Conservation (phyloP, 2,888 invertebrate species). For the Lithosia quadra region DNA sequence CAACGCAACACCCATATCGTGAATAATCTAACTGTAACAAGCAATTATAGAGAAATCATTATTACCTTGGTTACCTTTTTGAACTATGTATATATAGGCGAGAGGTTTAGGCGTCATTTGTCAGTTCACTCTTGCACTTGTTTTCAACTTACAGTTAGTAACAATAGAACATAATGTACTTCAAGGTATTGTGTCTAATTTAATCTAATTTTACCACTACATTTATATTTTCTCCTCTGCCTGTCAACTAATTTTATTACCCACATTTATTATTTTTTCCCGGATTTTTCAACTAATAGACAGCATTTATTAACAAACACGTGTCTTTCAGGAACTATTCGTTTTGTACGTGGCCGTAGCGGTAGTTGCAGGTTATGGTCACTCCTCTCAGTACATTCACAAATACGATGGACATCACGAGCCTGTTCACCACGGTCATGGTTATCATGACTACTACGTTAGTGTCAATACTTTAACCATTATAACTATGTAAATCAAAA, state of each 20-base stretch:
- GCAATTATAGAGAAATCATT: slow-evolving; percentile 31
- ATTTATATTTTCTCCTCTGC: no score
- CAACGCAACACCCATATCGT: slow-evolving; percentile 16
- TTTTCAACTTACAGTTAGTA: slow-evolving; percentile 5
- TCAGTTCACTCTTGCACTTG: slow-evolving; percentile 34
- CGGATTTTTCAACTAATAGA: no score
- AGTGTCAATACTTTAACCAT: background rate
- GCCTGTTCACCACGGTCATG: slow-evolving; percentile 59
- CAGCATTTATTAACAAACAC: no score
- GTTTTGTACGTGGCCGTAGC: no score
- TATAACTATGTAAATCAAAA: background rate
- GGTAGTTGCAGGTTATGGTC: slow-evolving; percentile 26
- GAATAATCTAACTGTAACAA: slow-evolving; percentile 11
- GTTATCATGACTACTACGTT: slow-evolving; percentile 46
- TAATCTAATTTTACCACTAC: no score
- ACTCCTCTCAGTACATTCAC: slow-evolving; percentile 54
- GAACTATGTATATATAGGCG: slow-evolving; percentile 34
- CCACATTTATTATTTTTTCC: no score
- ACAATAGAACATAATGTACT: slow-evolving; percentile 6
- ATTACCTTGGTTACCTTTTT: slow-evolving; percentile 29
- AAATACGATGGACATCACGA: slow-evolving; percentile 68
- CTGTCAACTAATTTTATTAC: no score
- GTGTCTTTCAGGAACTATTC: no score
- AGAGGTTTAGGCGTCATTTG: slow-evolving; percentile 24
- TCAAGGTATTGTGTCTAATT: background rate